A percentile compares a stretch with the other conserved stretches of the same genome.
Conservation (phyloP, 1,140 invertebrate species). For the Bombus superbus region DNA sequence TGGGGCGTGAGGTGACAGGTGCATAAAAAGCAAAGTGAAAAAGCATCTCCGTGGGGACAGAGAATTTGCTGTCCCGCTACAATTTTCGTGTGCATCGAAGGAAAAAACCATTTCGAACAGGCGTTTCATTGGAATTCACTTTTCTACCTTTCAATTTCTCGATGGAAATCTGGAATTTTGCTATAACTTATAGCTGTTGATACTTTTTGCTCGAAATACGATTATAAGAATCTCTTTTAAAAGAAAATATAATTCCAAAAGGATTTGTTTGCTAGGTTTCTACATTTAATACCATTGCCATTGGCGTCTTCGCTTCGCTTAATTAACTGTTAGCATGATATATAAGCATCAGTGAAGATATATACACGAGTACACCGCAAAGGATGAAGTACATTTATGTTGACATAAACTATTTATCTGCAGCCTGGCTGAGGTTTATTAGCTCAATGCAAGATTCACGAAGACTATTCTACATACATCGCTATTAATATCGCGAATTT, state of each 20-base stretch:
- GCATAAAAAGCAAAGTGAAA: conserved; percentile 41
- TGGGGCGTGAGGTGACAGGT: conserved; percentile 53
- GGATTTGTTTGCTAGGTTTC: background rate
- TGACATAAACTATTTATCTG: conserved; percentile 1
- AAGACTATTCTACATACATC: no score
- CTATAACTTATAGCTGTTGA: background rate
- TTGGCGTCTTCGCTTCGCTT: background rate
- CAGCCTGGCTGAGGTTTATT: background rate
- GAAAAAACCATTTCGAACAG: background rate
- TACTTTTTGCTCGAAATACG: background rate
- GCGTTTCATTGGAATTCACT: background rate
- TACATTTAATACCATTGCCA: background rate
- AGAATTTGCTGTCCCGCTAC: conserved; percentile 2
- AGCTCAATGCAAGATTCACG: background rate
- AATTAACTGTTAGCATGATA: conserved; percentile 5
- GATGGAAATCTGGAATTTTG: background rate
- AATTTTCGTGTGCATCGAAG: background rate
- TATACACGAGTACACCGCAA: background rate
- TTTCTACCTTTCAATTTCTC: background rate
- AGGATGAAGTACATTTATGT: background rate
- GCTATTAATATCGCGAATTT: background rate
- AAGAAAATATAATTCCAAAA: background rate
- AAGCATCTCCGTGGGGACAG: background rate
- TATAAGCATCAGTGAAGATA: background rate
- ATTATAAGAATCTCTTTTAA: background rate